A percentile compares a stretch with the other conserved stretches of the same genome.
These are phyloP conservation scores for Sebastes hubbsi DNA, from an alignment of 2,797 vertebrate genomes.

Conservation along the genomic window DNA sequence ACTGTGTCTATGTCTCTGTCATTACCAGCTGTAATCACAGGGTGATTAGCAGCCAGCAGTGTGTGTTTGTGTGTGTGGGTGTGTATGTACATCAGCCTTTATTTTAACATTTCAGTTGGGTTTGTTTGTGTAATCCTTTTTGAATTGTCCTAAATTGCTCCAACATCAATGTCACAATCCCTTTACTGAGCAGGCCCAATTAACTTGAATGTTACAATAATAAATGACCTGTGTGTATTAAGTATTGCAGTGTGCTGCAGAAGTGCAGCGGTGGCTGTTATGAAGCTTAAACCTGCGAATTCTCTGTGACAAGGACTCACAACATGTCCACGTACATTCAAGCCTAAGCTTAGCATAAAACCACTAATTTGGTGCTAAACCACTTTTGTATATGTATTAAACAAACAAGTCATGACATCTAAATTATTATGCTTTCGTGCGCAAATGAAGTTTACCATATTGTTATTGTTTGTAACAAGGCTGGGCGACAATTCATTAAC, in stretches of 20 bases:
- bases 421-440: neutral
- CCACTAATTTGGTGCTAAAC: neutral
- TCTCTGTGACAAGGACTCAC: neutral
- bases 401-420: neutral
- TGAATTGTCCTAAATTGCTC: conserved; percentile 16
- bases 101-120: conserved; percentile 1
- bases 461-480: neutral
- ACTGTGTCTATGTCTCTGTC: conserved; percentile 38
- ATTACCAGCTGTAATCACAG: conserved; percentile 66
- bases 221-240: neutral
- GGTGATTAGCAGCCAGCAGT: conserved; percentile 36
- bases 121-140: conserved; percentile 17
- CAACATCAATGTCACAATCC: neutral
- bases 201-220: neutral
- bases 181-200: neutral
- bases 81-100: neutral
- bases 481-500: neutral
- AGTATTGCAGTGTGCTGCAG: neutral
- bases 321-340: neutral
- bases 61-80: conserved; percentile 13
- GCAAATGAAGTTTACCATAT: neutral
- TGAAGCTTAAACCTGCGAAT: neutral
- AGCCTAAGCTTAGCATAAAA: neutral
- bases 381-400: neutral
- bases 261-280: neutral